A percentile compares a stretch with the other conserved stretches of the same genome.
Evolutionary conservation across 2,113 vertebrate genomes (phyloP).

Genomic region (Ahaetulla prasina): DNA sequence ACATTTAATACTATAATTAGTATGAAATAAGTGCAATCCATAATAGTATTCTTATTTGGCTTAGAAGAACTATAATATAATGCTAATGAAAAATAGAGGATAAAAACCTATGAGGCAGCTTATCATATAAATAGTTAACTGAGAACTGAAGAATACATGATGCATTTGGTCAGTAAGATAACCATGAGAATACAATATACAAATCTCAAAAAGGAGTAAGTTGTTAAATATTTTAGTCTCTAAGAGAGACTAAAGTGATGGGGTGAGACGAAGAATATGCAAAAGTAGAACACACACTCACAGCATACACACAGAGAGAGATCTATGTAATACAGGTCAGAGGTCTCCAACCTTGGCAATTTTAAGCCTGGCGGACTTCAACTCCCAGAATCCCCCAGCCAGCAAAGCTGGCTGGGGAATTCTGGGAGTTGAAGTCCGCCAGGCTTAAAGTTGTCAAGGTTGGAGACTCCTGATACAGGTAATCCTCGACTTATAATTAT

Average conservation of each 20-base stretch:
- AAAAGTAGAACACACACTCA: background rate
- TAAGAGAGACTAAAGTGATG: background rate
- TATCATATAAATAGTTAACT: background rate
- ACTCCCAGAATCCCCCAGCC: no score
- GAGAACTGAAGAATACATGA: background rate
- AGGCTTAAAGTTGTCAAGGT: no score
- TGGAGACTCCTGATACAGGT: no score
- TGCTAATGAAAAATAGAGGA: background rate
- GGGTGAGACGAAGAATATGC: background rate
- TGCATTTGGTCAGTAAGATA: background rate
- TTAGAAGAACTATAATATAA: background rate
- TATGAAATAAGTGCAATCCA: background rate
- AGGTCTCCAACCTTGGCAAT: no score
- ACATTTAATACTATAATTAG: background rate
- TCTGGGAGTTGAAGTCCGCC: no score
- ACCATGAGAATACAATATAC: background rate
- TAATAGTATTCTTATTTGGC: background rate
- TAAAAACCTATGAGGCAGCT: background rate
- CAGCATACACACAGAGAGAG: background rate
- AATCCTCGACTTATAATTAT: no score
- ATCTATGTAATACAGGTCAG: no score
- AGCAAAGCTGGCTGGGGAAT: no score
- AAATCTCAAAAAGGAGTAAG: background rate
- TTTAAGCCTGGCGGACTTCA: no score
- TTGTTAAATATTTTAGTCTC: background rate